These are phyloP conservation scores for Patella depressa DNA, from an alignment of 2,888 invertebrate species.

Conservation along the genomic window DNA sequence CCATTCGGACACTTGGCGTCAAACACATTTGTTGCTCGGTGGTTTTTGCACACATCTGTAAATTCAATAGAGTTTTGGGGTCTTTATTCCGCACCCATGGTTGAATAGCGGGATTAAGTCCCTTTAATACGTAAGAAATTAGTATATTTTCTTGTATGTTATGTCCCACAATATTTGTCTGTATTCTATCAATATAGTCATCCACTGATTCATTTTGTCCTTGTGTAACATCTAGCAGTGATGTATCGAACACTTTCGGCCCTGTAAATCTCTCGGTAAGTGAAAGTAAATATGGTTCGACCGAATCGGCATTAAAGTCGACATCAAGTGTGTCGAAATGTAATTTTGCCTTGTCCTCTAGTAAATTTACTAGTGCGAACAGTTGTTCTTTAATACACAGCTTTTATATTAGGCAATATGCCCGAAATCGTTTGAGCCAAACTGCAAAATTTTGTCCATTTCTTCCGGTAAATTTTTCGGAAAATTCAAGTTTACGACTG, in stretches of 20 bases:
- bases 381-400: not conserved
- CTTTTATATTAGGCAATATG: not conserved
- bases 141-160: not conserved
- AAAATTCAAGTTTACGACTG: not conserved
- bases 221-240: not conserved
- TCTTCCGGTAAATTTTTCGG: not conserved
- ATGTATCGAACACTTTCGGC: slow-evolving; percentile 3
- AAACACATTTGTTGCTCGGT: not conserved
- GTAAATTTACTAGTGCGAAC: not conserved
- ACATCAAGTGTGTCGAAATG: not conserved
- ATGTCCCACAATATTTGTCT: not conserved
- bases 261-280: not conserved
- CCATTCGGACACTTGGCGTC: not conserved
- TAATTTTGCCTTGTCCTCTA: not conserved
- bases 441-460: not conserved
- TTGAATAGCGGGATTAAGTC: not conserved
- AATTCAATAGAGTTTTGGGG: not conserved
- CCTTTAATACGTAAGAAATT: not conserved
- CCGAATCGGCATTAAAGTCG: not conserved
- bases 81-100: not conserved
- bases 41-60: not conserved
- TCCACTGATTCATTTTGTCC: not conserved
- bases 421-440: not conserved
- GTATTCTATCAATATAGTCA: not conserved
- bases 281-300: not conserved